Conservation (phyloP, 2,888 invertebrate genomes). For the Lordiphosa andalusiaca region DNA sequence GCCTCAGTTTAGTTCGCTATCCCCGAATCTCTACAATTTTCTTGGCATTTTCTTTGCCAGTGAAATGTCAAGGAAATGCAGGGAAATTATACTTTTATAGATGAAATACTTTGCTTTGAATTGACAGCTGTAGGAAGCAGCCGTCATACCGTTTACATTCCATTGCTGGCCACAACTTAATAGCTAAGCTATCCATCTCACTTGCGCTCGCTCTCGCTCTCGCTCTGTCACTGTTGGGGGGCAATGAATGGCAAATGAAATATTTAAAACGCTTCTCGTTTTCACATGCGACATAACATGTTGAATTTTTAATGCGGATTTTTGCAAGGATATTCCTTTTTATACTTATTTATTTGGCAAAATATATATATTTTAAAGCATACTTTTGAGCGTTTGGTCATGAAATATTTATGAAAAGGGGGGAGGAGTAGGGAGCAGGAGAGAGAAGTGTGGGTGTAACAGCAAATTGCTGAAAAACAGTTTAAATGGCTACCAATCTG, state of each 20-base stretch:
- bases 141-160: conserved; percentile 26
- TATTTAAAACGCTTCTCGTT: conserved; percentile 62
- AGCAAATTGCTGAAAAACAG: conserved; percentile 41
- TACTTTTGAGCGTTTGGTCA: conserved; percentile 36
- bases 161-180: conserved; percentile 63
- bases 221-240: conserved; percentile 6
- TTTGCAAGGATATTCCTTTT: conserved; percentile 36
- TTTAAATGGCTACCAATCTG: conserved; percentile 46
- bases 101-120: conserved; percentile 51
- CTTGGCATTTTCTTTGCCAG: conserved; percentile 33
- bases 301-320: conserved; percentile 69
- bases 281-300: conserved; percentile 70
- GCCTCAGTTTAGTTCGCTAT: not conserved
- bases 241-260: conserved; percentile 65
- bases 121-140: conserved; percentile 64
- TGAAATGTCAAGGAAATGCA: conserved; percentile 72
- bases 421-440: no score
- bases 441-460: conserved; percentile 33
- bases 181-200: conserved; percentile 34
- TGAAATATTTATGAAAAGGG: not conserved
- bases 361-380: conserved; percentile 67
- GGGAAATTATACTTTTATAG: conserved; percentile 64
- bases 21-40: not conserved
- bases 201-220: not conserved
- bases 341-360: conserved; percentile 17